Evolutionary conservation across 2,797 vertebrate species (phyloP).

Genomic region (Chaunax sp.): DNA sequence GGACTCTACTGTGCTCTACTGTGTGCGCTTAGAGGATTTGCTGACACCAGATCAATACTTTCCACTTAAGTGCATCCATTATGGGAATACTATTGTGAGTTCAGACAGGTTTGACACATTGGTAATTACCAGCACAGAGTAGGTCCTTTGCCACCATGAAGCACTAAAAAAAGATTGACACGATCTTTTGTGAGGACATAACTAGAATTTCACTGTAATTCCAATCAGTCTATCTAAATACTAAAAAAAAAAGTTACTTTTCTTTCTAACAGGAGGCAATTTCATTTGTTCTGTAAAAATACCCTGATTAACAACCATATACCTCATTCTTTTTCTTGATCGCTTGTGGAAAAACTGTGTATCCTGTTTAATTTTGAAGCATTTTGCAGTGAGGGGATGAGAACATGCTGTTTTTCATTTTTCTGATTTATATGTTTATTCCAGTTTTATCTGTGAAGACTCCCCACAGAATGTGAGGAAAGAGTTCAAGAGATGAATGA

Average conservation of each 20-base stretch:
- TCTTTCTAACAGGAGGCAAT: background rate
- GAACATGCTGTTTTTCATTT: background rate
- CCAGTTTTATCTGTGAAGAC: background rate
- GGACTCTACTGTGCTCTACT: no score
- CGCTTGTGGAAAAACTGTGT: background rate
- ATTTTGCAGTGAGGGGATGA: background rate
- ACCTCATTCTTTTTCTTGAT: background rate
- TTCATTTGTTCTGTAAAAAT: slow-evolving; percentile 5
- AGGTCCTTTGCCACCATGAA: slow-evolving; percentile 45
- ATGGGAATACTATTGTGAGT: slow-evolving; percentile 53
- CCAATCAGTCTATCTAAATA: slow-evolving; percentile 29
- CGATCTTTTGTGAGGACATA: slow-evolving; percentile 6
- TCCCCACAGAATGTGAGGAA: no score
- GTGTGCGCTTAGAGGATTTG: slow-evolving; percentile 7
- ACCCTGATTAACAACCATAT: background rate
- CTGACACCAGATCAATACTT: slow-evolving; percentile 49
- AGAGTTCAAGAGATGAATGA: no score
- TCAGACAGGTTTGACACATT: slow-evolving; percentile 22
- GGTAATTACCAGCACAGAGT: slow-evolving; percentile 52
- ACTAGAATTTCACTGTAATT: slow-evolving; percentile 15
- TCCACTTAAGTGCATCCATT: slow-evolving; percentile 41
- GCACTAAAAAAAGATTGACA: slow-evolving; percentile 28
- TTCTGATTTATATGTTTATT: slow-evolving; percentile 10
- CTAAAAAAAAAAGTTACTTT: slow-evolving; percentile 12
- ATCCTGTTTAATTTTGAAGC: slow-evolving; percentile 4